Percentiles rank a stretch among this genome's conserved stretches.
Evolutionary conservation across 2,797 vertebrate genomes (phyloP).

Genomic region (Thamnophis elegans): DNA sequence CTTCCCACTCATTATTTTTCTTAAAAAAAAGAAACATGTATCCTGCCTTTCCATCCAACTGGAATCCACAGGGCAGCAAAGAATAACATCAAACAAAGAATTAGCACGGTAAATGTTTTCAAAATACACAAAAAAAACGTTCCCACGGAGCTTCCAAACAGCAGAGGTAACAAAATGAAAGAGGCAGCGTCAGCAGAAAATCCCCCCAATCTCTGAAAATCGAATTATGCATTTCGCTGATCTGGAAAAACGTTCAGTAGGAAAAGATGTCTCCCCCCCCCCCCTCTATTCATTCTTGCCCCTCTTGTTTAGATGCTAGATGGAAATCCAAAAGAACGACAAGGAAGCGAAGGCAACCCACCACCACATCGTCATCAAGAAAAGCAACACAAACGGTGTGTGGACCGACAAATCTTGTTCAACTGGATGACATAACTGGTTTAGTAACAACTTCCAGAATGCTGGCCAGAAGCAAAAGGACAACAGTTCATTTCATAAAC

Average conservation of each 20-base stretch:
- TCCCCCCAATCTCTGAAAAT: neutral
- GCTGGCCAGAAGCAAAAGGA: neutral
- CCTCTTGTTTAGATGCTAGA: neutral
- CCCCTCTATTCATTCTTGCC: neutral
- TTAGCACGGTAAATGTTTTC: neutral
- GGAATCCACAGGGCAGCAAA: neutral
- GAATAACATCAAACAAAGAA: neutral
- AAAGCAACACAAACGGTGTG: neutral
- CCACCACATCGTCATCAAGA: neutral
- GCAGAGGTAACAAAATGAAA: neutral
- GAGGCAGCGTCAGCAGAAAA: neutral
- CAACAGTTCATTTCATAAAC: neutral
- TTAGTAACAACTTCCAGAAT: neutral
- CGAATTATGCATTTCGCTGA: neutral
- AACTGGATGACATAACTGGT: neutral
- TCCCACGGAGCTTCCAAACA: neutral
- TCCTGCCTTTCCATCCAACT: neutral
- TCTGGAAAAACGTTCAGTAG: neutral
- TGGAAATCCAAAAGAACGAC: neutral
- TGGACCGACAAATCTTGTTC: neutral
- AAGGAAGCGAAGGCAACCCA: neutral
- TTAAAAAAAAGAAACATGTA: neutral
- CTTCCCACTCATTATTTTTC: neutral
- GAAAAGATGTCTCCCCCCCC: neutral
- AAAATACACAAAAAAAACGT: neutral